These are phyloP conservation scores for Semicossyphus pulcher DNA, from an alignment of 2,113 vertebrate genomes.

Conservation along the genomic window DNA sequence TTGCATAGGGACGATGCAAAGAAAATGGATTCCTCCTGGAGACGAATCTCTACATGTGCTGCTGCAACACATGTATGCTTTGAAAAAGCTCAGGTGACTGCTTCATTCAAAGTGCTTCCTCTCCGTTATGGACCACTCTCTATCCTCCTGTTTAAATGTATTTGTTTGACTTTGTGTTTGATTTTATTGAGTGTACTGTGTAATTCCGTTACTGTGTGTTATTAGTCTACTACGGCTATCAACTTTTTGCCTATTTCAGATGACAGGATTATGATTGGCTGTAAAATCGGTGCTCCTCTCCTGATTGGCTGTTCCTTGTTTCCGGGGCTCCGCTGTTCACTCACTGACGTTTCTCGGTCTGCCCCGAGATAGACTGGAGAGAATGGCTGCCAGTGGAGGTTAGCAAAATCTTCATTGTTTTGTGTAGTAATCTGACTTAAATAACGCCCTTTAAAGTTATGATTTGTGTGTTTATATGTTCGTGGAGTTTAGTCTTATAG, in stretches of 20 bases:
- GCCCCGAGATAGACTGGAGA: slow-evolving; percentile 85
- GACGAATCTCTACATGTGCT: background rate
- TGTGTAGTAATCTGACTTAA: slow-evolving; percentile 52
- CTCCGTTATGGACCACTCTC: background rate
- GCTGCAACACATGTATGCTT: background rate
- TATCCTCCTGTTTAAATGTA: background rate
- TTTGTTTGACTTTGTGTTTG: background rate
- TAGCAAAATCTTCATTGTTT: slow-evolving; percentile 82
- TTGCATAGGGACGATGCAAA: too few species aligned
- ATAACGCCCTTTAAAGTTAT: slow-evolving; percentile 52
- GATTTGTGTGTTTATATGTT: background rate
- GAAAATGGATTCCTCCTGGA: background rate
- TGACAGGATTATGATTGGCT: slow-evolving; percentile 66
- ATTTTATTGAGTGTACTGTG: background rate
- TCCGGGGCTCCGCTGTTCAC: slow-evolving; percentile 78
- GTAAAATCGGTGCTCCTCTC: background rate
- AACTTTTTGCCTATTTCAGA: slow-evolving; percentile 58
- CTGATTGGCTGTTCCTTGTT: slow-evolving; percentile 81
- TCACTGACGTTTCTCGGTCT: slow-evolving; percentile 80
- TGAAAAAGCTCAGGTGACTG: background rate
- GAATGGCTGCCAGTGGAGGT: slow-evolving; percentile 99
- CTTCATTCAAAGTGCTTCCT: background rate
- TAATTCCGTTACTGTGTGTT: slow-evolving; percentile 6
- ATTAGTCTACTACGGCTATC: slow-evolving; percentile 7
- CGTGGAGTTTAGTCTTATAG: background rate